Base-by-base conservation (phyloP, 2,888 invertebrate species). In the Dexiosoma caninum region DNA sequence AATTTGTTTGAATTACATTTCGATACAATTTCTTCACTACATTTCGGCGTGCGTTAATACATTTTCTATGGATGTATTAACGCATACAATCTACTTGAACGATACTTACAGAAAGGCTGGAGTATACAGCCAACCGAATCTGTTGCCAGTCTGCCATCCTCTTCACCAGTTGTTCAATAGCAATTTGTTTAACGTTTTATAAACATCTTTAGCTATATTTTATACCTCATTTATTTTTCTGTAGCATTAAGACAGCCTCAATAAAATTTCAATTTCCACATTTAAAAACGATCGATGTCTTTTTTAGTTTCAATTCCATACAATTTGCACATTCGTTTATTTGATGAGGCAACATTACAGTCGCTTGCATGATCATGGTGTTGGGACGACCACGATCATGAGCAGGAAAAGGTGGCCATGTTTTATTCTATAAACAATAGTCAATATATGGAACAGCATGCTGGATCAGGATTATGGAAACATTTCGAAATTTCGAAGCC, bases 221-320 rank as follows among this genome's bases (percentile, higher is more conserved):
- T 81, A 81, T 77, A 72, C 77, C 77, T 81, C 81, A 81, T 77
- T 81, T 81, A 81, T 77, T 77, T 77, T 57, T 23, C 69, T 64
- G 44, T 35, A 64, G 66, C 44, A 42, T 78, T 60, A 59, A 64
- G 62, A 53, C 70, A 59, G 70, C 79, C 83, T 6, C 83, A 85
- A 85, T 85, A 85, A 85, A 85, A 85, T 84, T 85, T 85, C 85
- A 85, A 85, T 85, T 85, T 85, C 83, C 85, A 84, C 84, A 85
- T 85, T 84, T 82, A 80, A 78, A 74, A 69, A 66, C 75, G 70
- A 78, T 70, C 81, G 66, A 75, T 66, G 74, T 70, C 74, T 78
- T 81, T 59, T 78, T 78, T 70, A 40, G 32, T 67, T 62, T 62
- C 57, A 46, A n/a, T 42, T 51, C n/a, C 55, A 62, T 30, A 35